Evolutionary conservation across 2,888 invertebrate genomes (phyloP), one percentile per base, ranked within the genome.

Genomic region (Aphodius sticticus): DNA sequence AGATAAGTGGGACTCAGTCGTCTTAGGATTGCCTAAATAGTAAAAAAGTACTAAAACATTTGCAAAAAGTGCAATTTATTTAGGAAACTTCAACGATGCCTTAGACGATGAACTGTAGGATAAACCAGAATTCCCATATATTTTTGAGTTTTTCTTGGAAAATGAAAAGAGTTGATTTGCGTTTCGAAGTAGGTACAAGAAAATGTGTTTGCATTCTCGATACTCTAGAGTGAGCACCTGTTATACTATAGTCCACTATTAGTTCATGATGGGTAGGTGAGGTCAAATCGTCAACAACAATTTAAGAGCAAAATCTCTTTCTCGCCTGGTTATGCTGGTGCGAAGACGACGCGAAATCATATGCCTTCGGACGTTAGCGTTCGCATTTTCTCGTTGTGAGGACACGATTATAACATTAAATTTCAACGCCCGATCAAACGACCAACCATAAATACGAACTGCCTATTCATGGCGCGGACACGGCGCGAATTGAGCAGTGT

Each of bases 361-460:
- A 53, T 53, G 53, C 53, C 12, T 53, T 53, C 53, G 53, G 53
- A 53, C 53, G 53, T 53, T 53, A 53, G 12, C 53, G 53, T 5
- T 53, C 53, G 53, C 53, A 53, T 53, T 53, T 53, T 53, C 53
- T 53, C 53, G 53, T 53, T 53, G 53, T 53, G 53, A 7, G 53
- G 53, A 53, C 53, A 53, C 53, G 53, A 53, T 53, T 53, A 53
- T 53, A 53, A 53, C 53, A 53, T 53, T 53, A 53, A 53, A 53
- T 53, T 53, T 53, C 53, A 53, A 53, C 53, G 53, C 53, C 53
- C 53, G 53, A 53, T 53, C 53, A 53, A 53, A 53, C 53, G 53
- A 53, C 53, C 53, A 53, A 53, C 53, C 53, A 53, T 53, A 53
- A 53, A 53, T 53, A 53, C 6, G 53, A 53, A 53, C 53, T 53